A percentile compares a stretch with the other conserved stretches of the same genome.
Evolutionary conservation across 2,797 vertebrate genomes (phyloP).

Genomic region (Falco berigora): DNA sequence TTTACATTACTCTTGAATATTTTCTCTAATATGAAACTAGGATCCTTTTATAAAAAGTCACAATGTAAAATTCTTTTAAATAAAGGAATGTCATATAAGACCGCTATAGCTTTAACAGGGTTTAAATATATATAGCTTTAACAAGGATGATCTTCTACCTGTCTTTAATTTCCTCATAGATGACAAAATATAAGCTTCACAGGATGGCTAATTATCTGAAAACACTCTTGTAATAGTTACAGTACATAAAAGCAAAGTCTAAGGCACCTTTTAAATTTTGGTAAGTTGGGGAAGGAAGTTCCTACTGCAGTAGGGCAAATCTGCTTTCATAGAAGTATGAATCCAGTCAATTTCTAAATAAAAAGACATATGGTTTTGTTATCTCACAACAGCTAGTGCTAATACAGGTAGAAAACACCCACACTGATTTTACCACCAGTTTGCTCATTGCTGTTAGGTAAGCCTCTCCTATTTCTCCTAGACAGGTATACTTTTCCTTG

Average conservation of each 20-base stretch:
- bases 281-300: not conserved
- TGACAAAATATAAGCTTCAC: not conserved
- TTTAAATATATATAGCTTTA: not conserved
- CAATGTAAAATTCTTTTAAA: not conserved
- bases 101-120: not conserved
- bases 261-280: not conserved
- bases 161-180: not conserved
- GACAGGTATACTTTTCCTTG: not conserved
- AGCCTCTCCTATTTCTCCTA: not conserved
- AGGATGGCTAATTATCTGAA: not conserved
- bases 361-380: not conserved
- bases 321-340: not conserved
- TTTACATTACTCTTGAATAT: not conserved
- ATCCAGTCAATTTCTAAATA: not conserved
- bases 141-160: not conserved
- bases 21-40: not conserved
- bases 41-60: not conserved
- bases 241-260: not conserved
- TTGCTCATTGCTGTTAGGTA: not conserved
- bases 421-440: not conserved
- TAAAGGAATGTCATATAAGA: not conserved
- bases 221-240: not conserved
- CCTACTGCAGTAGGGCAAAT: not conserved
- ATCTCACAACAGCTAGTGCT: not conserved
- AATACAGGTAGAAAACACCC: not conserved